Percentiles rank a stretch among this genome's conserved stretches.
Evolutionary conservation across 2,113 vertebrate genomes (phyloP).

Genomic region (Aldabrachelys gigantea): DNA sequence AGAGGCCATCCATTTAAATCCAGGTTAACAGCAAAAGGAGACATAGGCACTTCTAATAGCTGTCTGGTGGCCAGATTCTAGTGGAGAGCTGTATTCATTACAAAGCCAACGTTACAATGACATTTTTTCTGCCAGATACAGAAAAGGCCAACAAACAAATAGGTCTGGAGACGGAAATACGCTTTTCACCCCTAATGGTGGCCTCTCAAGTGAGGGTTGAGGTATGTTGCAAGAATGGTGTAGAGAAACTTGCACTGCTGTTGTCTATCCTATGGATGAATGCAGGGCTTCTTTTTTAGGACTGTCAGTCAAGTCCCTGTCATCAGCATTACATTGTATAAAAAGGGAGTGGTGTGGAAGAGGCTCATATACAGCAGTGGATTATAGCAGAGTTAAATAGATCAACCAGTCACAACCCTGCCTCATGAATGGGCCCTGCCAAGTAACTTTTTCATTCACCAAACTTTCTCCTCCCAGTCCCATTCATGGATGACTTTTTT

Average conservation of each 20-base stretch:
- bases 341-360: not conserved
- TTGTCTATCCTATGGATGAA: not conserved
- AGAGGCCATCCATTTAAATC: not conserved
- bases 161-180: not conserved
- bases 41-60: not conserved
- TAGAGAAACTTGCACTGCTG: rapidly evolving
- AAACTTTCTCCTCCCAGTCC: not conserved
- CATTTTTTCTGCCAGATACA: not conserved
- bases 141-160: not conserved
- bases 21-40: not conserved
- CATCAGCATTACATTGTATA: not conserved
- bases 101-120: rapidly evolving
- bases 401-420: not conserved
- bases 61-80: not conserved
- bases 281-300: not conserved
- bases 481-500: not conserved
- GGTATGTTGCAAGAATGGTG: rapidly evolving
- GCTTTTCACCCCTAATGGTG: not conserved
- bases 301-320: not conserved
- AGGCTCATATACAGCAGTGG: not conserved
- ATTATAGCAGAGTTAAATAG: not conserved
- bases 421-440: not conserved
- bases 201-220: rapidly evolving
- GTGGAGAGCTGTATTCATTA: not conserved
- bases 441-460: not conserved